These are phyloP conservation scores for Anarsia innoxiella DNA, from an alignment of 2,888 invertebrate genomes.

Conservation along the genomic window DNA sequence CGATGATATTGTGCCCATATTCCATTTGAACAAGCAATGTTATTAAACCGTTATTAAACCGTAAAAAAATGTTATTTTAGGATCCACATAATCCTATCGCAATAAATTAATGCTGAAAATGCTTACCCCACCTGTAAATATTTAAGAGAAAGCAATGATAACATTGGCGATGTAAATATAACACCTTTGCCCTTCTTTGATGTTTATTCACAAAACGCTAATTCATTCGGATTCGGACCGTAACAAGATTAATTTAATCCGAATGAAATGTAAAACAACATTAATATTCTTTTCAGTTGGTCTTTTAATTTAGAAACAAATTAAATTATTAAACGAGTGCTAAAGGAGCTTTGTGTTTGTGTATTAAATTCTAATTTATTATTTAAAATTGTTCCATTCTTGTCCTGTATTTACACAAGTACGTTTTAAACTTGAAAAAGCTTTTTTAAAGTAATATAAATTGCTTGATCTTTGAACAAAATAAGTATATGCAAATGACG, in stretches of 20 bases:
- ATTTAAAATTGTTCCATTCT: neutral
- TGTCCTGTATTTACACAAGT: neutral
- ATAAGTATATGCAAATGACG: neutral
- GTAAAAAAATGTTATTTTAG: slow-evolving; percentile 13
- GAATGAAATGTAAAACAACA: neutral
- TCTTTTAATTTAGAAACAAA: no score
- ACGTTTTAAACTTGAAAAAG: no score
- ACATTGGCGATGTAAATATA: slow-evolving; percentile 23
- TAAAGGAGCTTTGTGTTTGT: neutral
- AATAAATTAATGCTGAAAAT: slow-evolving; percentile 9
- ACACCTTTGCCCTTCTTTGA: slow-evolving; percentile 22
- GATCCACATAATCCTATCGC: slow-evolving; percentile 1
- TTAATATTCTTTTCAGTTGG: no score
- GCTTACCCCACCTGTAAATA: slow-evolving; percentile 4
- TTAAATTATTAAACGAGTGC: no score
- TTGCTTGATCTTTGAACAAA: no score
- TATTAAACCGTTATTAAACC: no score
- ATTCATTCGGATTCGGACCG: neutral
- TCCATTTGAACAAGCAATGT: no score
- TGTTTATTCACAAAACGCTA: slow-evolving; percentile 21
- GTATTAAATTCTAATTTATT: neutral
- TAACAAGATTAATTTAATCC: neutral
- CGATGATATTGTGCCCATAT: no score
- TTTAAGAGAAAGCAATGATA: slow-evolving; percentile 7
- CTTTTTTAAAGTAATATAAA: no score